phyloP scores from a whole-genome alignment of 2,113 vertebrate genomes.

The Regulus satrapa region DNA sequence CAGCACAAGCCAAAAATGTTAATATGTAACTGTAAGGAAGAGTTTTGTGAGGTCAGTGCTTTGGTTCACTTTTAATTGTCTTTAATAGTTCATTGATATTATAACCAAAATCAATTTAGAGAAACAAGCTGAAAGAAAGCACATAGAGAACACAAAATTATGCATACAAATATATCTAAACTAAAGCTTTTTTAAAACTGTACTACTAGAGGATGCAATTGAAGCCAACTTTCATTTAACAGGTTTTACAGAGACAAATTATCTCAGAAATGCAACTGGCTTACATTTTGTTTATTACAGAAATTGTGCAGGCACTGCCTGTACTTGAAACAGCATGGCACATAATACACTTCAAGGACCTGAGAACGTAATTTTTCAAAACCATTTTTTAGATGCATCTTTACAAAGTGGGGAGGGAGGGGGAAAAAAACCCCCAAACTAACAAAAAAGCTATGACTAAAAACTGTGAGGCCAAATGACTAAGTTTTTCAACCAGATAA shows the following conservation, averaged over 20 bases:
- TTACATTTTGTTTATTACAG: neutral
- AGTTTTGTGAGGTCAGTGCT: neutral
- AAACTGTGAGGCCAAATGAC: neutral
- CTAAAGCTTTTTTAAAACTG: neutral
- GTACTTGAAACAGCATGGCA: neutral
- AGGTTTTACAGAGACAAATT: neutral
- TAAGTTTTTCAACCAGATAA: neutral
- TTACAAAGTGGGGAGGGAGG: too few species aligned
- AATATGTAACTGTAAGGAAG: slow-evolving; percentile 39
- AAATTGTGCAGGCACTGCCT: neutral
- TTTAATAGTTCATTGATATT: neutral
- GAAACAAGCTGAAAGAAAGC: neutral
- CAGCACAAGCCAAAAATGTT: slow-evolving; percentile 29
- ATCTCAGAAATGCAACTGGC: neutral
- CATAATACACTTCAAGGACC: neutral
- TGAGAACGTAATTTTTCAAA: neutral
- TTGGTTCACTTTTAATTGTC: neutral
- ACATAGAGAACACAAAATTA: neutral
- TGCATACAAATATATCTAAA: neutral
- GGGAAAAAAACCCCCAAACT: neutral
- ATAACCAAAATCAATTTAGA: neutral
- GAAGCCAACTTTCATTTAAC: neutral
- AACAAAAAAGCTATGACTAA: neutral
- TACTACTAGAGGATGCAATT: neutral
- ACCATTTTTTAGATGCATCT: neutral